Conservation (phyloP, 2,888 invertebrate species). For the Metellina segmentata region DNA sequence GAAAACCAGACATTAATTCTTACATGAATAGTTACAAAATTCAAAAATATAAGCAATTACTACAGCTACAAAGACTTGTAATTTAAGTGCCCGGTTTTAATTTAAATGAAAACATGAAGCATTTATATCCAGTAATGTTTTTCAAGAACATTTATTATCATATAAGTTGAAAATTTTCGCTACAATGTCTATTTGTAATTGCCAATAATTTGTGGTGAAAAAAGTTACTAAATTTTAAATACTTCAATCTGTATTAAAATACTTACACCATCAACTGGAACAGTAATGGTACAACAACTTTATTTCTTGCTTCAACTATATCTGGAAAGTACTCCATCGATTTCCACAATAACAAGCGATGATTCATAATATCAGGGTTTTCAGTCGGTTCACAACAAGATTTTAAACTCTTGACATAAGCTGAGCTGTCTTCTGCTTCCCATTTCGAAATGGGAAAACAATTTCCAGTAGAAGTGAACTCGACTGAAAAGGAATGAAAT, state of each 20-base stretch:
- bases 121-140: too few relatives aligned
- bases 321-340: constrained; percentile 86
- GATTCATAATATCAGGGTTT: constrained; percentile 87
- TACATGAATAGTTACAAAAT: too few relatives aligned
- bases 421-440: not conserved
- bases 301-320: constrained; percentile 89
- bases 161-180: too few relatives aligned
- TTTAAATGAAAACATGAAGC: too few relatives aligned
- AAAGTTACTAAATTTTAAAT: too few relatives aligned
- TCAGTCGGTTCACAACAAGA: constrained; percentile 79
- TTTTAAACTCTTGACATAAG: constrained; percentile 30
- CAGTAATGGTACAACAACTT: constrained; percentile 90
- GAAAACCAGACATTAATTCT: too few relatives aligned
- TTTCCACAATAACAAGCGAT: constrained; percentile 90
- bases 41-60: too few relatives aligned
- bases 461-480: constrained; percentile 6
- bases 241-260: not conserved
- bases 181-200: too few relatives aligned
- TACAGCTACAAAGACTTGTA: too few relatives aligned
- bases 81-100: too few relatives aligned
- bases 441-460: not conserved
- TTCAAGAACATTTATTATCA: too few relatives aligned
- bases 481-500: constrained; percentile 18
- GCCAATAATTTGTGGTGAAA: too few relatives aligned
- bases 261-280: constrained; percentile 89